Conservation (phyloP, 2,113 vertebrate species). For the Corydoras maculifer region DNA sequence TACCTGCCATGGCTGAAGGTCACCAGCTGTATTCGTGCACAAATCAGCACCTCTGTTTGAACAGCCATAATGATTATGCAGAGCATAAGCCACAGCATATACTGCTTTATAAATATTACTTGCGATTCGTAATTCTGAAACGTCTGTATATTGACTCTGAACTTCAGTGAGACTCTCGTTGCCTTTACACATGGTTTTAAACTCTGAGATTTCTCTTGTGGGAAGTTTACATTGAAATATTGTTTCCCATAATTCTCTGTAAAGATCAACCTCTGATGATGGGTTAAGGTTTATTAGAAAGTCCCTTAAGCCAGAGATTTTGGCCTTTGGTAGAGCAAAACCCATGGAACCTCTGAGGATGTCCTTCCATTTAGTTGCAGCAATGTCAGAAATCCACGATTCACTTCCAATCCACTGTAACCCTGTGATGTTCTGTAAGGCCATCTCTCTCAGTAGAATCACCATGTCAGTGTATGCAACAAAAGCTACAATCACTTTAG, state of each 20-base stretch:
- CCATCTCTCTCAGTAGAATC: slow-evolving; percentile 45
- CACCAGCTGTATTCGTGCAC: slow-evolving; percentile 25
- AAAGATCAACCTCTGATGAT: slow-evolving; percentile 20
- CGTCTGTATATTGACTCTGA: slow-evolving; percentile 51
- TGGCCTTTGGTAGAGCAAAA: slow-evolving; percentile 49
- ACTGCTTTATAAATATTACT: slow-evolving; percentile 53
- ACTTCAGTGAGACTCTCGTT: slow-evolving; percentile 40
- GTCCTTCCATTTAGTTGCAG: slow-evolving; percentile 38
- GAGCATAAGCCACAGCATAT: slow-evolving; percentile 47
- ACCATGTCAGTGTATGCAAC: slow-evolving; percentile 51
- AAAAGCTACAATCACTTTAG: slow-evolving; percentile 52
- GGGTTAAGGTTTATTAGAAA: slow-evolving; percentile 43
- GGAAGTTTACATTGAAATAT: slow-evolving; percentile 44
- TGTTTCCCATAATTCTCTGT: slow-evolving; percentile 48
- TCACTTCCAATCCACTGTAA: slow-evolving; percentile 56
- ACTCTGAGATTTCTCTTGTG: not conserved
- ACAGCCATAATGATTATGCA: slow-evolving; percentile 39
- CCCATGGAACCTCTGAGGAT: slow-evolving; percentile 50
- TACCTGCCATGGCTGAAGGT: slow-evolving; percentile 46
- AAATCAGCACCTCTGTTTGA: slow-evolving; percentile 1
- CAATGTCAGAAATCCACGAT: slow-evolving; percentile 54
- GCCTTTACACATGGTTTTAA: slow-evolving; percentile 34
- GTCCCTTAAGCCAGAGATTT: slow-evolving; percentile 43
- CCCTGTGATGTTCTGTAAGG: slow-evolving; percentile 46
- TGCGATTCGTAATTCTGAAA: slow-evolving; percentile 47